phyloP scores from a whole-genome alignment of 2,797 vertebrate genomes.

The Corythornis leucogaster region DNA sequence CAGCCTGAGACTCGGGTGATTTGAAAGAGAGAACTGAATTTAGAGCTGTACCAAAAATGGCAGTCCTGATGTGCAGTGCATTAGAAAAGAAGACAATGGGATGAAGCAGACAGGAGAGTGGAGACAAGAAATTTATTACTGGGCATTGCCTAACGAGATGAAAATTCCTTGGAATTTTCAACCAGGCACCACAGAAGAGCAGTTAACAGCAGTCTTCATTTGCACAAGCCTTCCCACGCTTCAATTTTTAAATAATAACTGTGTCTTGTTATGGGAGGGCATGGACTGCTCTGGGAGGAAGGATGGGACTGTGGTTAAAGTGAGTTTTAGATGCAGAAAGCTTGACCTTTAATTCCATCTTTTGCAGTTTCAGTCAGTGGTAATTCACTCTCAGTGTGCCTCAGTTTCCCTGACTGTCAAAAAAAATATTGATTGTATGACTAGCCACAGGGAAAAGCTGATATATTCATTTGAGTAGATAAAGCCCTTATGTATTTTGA shows the following conservation, averaged over 20 bases:
- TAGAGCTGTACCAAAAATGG: constrained; percentile 56
- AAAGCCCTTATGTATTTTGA: constrained; percentile 1
- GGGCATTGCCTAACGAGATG: constrained; percentile 36
- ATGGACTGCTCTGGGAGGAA: constrained; percentile 3
- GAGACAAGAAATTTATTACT: constrained; percentile 49
- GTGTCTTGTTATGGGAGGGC: constrained; percentile 34
- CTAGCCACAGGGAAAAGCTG: background rate
- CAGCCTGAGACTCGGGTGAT: background rate
- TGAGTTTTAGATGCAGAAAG: constrained; percentile 29
- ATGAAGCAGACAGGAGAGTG: constrained; percentile 32
- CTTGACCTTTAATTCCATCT: constrained; percentile 20
- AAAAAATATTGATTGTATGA: background rate
- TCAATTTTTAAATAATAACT: constrained; percentile 47
- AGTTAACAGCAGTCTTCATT: constrained; percentile 9
- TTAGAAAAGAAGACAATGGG: constrained; percentile 39
- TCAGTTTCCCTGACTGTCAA: constrained; percentile 45
- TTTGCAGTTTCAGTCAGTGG: background rate
- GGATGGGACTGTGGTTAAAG: constrained; percentile 46
- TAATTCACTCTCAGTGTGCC: background rate
- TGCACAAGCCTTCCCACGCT: constrained; percentile 38
- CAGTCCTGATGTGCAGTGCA: constrained; percentile 26
- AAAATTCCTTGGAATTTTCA: constrained; percentile 59
- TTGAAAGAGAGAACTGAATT: constrained; percentile 16
- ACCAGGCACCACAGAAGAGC: constrained; percentile 27
- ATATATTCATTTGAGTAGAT: background rate